Evolutionary conservation across 2,113 vertebrate genomes (phyloP).

Genomic region (Paramisgurnus dabryanus): DNA sequence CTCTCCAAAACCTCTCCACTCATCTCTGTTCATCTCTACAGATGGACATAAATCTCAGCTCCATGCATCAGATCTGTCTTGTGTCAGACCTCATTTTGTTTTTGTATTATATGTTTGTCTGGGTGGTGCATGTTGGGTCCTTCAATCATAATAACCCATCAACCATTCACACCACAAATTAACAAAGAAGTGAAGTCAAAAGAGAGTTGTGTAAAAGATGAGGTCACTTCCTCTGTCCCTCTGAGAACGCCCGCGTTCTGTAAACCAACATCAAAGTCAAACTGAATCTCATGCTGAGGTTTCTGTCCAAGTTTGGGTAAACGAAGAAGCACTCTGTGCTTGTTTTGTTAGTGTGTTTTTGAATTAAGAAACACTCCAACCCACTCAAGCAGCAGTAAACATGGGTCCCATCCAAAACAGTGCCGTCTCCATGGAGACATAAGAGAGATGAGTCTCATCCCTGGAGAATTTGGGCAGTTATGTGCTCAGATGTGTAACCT

Average conservation of each 20-base stretch:
- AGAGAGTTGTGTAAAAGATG: slow-evolving; percentile 1
- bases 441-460: slow-evolving; percentile 34
- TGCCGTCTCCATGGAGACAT: slow-evolving; percentile 39
- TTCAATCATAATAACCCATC: background rate
- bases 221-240: slow-evolving; percentile 45
- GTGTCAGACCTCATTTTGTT: background rate
- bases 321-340: slow-evolving; percentile 34
- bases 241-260: slow-evolving; percentile 22
- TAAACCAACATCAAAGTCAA: slow-evolving; percentile 47
- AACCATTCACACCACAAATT: slow-evolving; percentile 8
- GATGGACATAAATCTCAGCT: background rate
- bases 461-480: slow-evolving; percentile 40
- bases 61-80: background rate
- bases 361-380: slow-evolving; percentile 34
- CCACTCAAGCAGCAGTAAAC: slow-evolving; percentile 41
- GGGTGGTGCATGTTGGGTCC: no score
- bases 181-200: slow-evolving; percentile 33
- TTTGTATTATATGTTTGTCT: no score
- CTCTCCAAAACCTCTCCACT: background rate
- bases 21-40: background rate
- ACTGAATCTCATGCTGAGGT: background rate
- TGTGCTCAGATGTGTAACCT: slow-evolving; percentile 46
- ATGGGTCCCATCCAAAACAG: slow-evolving; percentile 49
- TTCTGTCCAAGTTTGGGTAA: slow-evolving; percentile 1
- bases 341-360: slow-evolving; percentile 52